These are phyloP conservation scores for Podargus strigoides DNA, from an alignment of 2,797 vertebrate genomes.

Conservation along the genomic window DNA sequence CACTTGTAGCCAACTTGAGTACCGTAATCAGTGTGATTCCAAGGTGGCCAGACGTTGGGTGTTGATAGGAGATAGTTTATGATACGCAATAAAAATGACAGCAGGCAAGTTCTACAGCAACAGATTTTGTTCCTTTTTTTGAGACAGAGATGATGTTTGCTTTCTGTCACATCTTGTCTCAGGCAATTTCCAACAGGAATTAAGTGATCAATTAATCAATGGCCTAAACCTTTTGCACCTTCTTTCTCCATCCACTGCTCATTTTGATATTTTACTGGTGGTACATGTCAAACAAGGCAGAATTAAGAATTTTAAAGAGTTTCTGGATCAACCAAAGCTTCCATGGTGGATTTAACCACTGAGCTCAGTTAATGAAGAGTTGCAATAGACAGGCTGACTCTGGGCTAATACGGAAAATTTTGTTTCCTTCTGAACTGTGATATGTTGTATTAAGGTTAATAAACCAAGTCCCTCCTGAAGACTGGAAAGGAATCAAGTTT, in stretches of 20 bases:
- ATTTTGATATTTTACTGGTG: not conserved
- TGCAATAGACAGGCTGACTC: not conserved
- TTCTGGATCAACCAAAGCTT: not conserved
- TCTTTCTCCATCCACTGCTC: not conserved
- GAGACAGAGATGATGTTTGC: not conserved
- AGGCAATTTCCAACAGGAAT: not conserved
- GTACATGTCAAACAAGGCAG: not conserved
- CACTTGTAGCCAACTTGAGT: not conserved
- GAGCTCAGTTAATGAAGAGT: not conserved
- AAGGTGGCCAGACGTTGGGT: not conserved
- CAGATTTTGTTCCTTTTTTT: not conserved
- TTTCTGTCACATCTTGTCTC: not conserved
- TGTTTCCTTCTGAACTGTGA: not conserved
- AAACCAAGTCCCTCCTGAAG: not conserved
- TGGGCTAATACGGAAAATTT: not conserved
- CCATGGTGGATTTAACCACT: not conserved
- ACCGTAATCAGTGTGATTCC: accelerated
- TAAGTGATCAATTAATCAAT: not conserved
- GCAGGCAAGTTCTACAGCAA: not conserved
- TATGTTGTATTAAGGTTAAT: not conserved
- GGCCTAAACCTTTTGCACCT: not conserved
- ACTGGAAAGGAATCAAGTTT: not conserved
- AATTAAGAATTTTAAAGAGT: not conserved
- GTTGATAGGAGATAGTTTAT: not conserved
- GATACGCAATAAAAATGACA: not conserved